Base-by-base conservation (phyloP, 2,888 invertebrate species). In the Palloptera scutellata region DNA sequence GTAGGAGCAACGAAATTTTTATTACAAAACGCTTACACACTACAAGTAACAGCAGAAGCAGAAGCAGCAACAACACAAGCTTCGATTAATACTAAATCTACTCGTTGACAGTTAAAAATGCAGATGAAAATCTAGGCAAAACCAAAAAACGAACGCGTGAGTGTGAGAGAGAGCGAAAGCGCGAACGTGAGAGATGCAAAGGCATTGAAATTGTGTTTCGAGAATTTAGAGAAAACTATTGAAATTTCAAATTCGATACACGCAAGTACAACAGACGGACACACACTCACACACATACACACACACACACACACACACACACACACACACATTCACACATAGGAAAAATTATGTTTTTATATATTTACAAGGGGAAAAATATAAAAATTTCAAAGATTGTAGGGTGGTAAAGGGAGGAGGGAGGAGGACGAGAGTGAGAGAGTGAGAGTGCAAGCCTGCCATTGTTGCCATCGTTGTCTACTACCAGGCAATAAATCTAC, bases 51-150 rank as follows among this genome's bases (percentile, higher is more conserved):
- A 30, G 30, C 30, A 30, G 30, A 30, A 30, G 3, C 30, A 30
- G 30, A 30, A 30, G 3, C 30, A 30, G 30, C 30, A 30, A 30
- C 52, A 52, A n/a, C 15, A 10, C 52, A 52, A 10, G 30, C n/a
- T 20, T 57, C 57, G 41, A 58, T 58, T 58, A 41, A 17, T 58
- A 41, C 6, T 58, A 58, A 41, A 41, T 58, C 58, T 58, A 58
- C 41, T 12, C 41, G 41, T 12, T 41, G 58, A 41, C 58, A 40
- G 41, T 11, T 40, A 15, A 58, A 58, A 41, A 11, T 20, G 41
- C 41, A 11, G 41, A 58, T 58, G 58, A 58, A 58, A 58, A 42
- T 41, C 58, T 58, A 41, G 8, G 30, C 30, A 30, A 19, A 54
- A 19, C 54, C 17, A 54, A 13, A 54, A 54, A 54, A 20, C 2